phyloP scores from a whole-genome alignment of 2,113 vertebrate genomes.

The Athene noctua region DNA sequence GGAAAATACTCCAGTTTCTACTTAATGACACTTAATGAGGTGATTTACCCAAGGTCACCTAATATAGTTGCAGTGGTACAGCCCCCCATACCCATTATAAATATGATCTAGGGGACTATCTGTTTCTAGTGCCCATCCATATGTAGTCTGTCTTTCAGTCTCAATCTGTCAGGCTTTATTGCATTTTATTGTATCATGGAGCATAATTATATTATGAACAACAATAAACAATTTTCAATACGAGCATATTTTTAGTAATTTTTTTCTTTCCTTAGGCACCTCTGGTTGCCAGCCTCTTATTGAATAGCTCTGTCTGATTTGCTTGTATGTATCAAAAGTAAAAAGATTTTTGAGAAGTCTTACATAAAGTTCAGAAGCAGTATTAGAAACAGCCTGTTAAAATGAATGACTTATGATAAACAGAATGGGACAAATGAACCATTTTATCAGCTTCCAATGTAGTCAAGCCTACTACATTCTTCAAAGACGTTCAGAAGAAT shows the following conservation, averaged over 20 bases:
- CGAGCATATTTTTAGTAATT: neutral
- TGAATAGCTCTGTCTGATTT: neutral
- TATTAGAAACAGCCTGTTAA: neutral
- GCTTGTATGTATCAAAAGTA: neutral
- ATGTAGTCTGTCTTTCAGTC: neutral
- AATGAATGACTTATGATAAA: constrained; percentile 2
- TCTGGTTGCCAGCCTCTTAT: neutral
- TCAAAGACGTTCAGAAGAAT: constrained; percentile 22
- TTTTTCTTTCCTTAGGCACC: neutral
- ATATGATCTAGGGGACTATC: neutral
- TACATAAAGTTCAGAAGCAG: neutral
- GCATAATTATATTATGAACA: neutral
- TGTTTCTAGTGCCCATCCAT: neutral
- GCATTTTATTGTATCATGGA: neutral
- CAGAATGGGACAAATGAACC: constrained; percentile 12
- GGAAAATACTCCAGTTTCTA: neutral
- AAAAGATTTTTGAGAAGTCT: neutral
- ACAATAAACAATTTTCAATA: neutral
- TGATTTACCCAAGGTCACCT: neutral
- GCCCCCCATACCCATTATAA: neutral
- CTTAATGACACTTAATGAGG: neutral
- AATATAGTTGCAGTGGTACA: neutral
- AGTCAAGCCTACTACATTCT: neutral
- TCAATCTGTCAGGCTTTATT: neutral
- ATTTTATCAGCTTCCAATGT: neutral